Percentiles rank a stretch among this genome's conserved stretches.
Evolutionary conservation across 1,140 invertebrate species (phyloP).

Genomic region (Maconellicoccus hirsutus): DNA sequence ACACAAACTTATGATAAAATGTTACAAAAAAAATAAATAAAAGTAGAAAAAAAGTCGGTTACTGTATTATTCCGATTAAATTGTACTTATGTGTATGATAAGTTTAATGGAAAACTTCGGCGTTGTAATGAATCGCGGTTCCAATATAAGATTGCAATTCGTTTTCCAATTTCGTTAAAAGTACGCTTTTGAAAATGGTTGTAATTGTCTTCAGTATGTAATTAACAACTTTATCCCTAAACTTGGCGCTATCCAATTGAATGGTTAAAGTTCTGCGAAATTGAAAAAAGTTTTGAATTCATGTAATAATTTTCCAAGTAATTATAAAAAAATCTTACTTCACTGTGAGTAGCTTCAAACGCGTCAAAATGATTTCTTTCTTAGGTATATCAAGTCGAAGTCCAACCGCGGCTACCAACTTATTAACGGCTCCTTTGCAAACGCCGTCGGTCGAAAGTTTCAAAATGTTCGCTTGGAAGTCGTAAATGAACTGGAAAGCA

Average conservation of each 20-base stretch:
- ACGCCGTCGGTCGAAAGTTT: not conserved
- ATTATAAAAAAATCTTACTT: no score
- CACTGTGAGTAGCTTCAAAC: not conserved
- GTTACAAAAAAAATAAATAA: constrained; percentile 6
- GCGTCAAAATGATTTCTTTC: not conserved
- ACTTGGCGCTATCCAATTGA: not conserved
- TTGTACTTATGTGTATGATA: no score
- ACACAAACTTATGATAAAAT: not conserved
- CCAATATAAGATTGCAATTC: not conserved
- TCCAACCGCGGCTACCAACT: not conserved
- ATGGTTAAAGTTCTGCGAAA: not conserved
- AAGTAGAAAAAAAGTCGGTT: not conserved
- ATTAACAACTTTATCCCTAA: not conserved
- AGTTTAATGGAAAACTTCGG: no score
- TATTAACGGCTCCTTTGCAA: not conserved
- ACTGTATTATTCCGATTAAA: no score
- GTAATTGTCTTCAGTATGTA: not conserved
- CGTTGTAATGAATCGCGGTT: not conserved
- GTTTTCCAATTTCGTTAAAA: not conserved
- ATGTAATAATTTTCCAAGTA: no score
- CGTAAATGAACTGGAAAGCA: constrained; percentile 1
- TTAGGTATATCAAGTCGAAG: not conserved
- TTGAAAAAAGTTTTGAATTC: not conserved
- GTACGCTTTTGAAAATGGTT: not conserved
- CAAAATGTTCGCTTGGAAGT: not conserved